Evolutionary conservation across 2,888 invertebrate genomes (phyloP).

Genomic region (Lasioglossum vierecki): DNA sequence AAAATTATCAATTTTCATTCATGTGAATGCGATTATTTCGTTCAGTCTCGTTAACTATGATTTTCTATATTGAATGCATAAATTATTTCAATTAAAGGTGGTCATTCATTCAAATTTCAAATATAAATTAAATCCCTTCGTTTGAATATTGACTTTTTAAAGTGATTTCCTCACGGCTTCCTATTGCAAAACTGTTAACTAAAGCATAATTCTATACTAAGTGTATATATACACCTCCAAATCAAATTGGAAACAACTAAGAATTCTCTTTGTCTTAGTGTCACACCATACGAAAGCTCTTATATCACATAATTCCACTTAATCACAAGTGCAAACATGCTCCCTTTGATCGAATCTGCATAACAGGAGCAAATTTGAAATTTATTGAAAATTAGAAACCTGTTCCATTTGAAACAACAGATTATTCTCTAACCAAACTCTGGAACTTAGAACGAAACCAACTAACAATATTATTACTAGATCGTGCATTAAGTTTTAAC

Average conservation of each 20-base stretch:
- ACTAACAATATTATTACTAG: not conserved
- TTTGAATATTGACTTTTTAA: not conserved
- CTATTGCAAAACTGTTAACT: not conserved
- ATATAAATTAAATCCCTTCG: not conserved
- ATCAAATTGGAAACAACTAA: not conserved
- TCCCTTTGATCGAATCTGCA: not conserved
- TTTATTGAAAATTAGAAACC: not conserved
- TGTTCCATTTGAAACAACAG: not conserved
- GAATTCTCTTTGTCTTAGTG: not conserved
- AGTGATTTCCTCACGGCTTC: not conserved
- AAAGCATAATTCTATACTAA: not conserved
- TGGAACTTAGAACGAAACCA: not conserved
- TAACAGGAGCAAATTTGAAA: not conserved
- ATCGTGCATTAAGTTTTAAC: not conserved
- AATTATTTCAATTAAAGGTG: not conserved
- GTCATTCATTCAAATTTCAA: not conserved
- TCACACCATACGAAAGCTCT: not conserved
- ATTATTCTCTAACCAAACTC: not conserved
- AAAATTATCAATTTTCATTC: not conserved
- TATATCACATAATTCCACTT: not conserved
- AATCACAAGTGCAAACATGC: not conserved
- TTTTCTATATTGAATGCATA: not conserved
- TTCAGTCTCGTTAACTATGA: not conserved
- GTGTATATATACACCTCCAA: not conserved
- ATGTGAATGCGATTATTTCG: not conserved